Evolutionary conservation across 2,888 invertebrate species (phyloP).

Genomic region (Drosophila phalerata): DNA sequence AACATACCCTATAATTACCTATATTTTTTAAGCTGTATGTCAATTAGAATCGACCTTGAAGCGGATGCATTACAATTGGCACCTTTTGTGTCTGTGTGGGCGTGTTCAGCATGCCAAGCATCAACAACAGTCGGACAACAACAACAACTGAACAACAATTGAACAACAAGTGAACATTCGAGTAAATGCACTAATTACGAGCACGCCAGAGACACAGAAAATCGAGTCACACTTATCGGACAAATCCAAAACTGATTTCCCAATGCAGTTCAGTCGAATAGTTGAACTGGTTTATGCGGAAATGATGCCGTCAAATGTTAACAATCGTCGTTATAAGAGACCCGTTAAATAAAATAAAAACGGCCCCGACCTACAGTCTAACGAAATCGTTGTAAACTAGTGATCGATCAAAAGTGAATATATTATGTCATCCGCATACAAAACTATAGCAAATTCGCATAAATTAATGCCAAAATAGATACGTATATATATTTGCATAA

Average conservation of each 20-base stretch:
- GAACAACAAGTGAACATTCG: slow-evolving; percentile 12
- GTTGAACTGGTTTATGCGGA: slow-evolving; percentile 64
- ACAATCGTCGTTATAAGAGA: slow-evolving; percentile 38
- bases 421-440: slow-evolving; percentile 60
- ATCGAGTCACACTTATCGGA: slow-evolving; percentile 34
- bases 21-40: slow-evolving; percentile 36
- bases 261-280: slow-evolving; percentile 19
- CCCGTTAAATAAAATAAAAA: slow-evolving; percentile 28
- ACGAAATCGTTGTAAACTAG: slow-evolving; percentile 23
- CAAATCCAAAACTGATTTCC: slow-evolving; percentile 37
- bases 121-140: slow-evolving; percentile 11
- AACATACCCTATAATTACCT: slow-evolving; percentile 7
- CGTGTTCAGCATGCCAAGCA: slow-evolving; percentile 44
- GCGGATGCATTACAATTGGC: slow-evolving; percentile 39
- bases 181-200: slow-evolving; percentile 44
- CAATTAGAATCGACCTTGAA: slow-evolving; percentile 55
- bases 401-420: slow-evolving; percentile 18
- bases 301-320: slow-evolving; percentile 52
- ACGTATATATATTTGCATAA: slow-evolving; percentile 31
- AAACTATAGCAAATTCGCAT: slow-evolving; percentile 38
- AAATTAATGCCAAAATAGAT: slow-evolving; percentile 44
- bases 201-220: slow-evolving; percentile 54
- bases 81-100: slow-evolving; percentile 21
- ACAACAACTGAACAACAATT: slow-evolving; percentile 7
- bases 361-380: slow-evolving; percentile 5